Percentiles rank a stretch among this genome's conserved stretches.
Conservation (phyloP, 1,140 invertebrate species). For the Zaprionus camerounensis region DNA sequence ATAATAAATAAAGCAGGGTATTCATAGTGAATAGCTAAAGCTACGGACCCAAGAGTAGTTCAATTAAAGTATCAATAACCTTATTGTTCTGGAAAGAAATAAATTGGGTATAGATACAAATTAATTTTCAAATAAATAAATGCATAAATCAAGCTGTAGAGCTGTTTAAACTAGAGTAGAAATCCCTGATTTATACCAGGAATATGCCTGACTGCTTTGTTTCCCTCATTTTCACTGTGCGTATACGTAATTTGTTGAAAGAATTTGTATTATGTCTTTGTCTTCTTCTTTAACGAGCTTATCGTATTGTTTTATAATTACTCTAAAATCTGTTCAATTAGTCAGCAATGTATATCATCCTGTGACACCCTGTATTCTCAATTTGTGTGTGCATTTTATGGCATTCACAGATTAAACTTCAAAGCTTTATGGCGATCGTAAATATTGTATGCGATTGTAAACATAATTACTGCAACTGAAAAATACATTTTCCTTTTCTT, state of each 20-base stretch:
- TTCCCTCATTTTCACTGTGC: too few relatives aligned
- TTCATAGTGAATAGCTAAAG: background rate
- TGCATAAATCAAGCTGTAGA: background rate
- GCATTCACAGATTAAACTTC: conserved; percentile 4
- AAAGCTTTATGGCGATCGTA: conserved; percentile 4
- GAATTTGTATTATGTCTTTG: background rate
- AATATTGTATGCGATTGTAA: conserved; percentile 9
- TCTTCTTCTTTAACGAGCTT: background rate
- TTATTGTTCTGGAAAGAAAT: background rate
- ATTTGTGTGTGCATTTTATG: background rate
- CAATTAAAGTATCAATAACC: background rate
- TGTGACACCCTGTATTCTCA: background rate
- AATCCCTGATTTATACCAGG: background rate
- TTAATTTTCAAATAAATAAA: background rate
- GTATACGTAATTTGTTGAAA: conserved; percentile 4
- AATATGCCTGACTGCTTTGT: too few relatives aligned
- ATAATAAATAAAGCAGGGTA: conserved; percentile 15
- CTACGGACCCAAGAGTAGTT: background rate
- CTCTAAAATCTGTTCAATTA: background rate
- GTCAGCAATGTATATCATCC: background rate
- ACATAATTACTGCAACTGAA: conserved; percentile 22
- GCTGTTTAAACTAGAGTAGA: background rate
- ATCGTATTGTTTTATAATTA: background rate
- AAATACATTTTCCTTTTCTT: background rate
- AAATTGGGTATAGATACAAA: background rate